Percentiles rank a stretch among this genome's conserved stretches.
Conservation (phyloP, 2,797 vertebrate species). For the Melanotaenia pygmaea region DNA sequence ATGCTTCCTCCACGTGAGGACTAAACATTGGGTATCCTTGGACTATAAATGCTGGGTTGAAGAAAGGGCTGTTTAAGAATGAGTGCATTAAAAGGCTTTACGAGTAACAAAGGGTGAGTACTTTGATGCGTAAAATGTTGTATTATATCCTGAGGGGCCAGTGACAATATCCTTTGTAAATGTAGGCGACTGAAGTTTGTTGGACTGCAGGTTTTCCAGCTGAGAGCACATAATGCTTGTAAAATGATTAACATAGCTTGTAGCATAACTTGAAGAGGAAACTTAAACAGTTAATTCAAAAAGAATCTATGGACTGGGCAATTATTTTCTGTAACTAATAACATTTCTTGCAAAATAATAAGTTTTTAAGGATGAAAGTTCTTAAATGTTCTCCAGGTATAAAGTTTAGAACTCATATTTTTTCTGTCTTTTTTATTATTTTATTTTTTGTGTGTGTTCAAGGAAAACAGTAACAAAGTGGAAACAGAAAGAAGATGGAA, state of each 20-base stretch:
- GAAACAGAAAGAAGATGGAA: too few relatives aligned
- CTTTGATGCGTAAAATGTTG: background rate
- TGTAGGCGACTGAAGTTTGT: background rate
- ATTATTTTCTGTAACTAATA: background rate
- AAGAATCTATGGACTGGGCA: background rate
- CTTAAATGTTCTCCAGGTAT: too few relatives aligned
- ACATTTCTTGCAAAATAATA: background rate
- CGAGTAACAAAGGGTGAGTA: constrained; percentile 48
- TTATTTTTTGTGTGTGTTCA: too few relatives aligned
- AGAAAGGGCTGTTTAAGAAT: constrained; percentile 6
- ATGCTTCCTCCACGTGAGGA: constrained; percentile 21
- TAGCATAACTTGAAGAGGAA: background rate
- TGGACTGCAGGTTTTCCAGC: background rate
- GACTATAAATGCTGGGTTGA: constrained; percentile 33
- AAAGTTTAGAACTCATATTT: too few relatives aligned
- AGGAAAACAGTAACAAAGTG: too few relatives aligned
- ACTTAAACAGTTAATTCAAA: background rate
- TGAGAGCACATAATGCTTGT: background rate
- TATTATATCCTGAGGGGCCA: background rate
- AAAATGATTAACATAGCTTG: background rate
- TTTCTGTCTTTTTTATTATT: too few relatives aligned
- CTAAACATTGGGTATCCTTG: constrained; percentile 19
- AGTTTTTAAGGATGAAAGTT: background rate
- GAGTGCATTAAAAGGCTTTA: constrained; percentile 3
- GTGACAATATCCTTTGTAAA: background rate